Evolutionary conservation across 2,888 invertebrate species (phyloP).

Genomic region (Nasonia oneida): DNA sequence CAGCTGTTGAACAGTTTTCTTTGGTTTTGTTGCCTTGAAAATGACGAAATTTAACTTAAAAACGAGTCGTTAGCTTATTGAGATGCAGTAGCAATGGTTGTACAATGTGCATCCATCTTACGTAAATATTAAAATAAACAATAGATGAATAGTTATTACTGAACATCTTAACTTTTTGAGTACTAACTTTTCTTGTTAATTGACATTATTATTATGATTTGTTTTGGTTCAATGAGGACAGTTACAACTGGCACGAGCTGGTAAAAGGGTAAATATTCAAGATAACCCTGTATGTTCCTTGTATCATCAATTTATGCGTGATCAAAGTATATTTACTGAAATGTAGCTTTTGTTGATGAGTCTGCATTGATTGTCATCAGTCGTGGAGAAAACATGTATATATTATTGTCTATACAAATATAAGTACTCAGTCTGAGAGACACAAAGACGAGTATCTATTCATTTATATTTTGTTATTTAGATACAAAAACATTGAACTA

Average conservation of each 20-base stretch:
- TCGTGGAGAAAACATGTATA: conserved; percentile 37
- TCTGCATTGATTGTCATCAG: conserved; percentile 40
- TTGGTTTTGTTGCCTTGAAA: too few species aligned
- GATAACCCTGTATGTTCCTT: conserved; percentile 69
- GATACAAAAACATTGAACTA: conserved; percentile 9
- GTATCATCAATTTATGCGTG: conserved; percentile 61
- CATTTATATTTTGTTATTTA: neutral
- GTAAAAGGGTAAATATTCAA: conserved; percentile 82
- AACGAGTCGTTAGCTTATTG: too few species aligned
- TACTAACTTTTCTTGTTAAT: conserved; percentile 5
- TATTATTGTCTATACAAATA: conserved; percentile 8
- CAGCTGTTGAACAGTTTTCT: too few species aligned
- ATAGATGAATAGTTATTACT: neutral
- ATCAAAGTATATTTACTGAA: conserved; percentile 41
- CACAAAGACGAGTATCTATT: conserved; percentile 4
- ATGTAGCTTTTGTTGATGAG: conserved; percentile 50
- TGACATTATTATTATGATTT: conserved; percentile 63
- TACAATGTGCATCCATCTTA: neutral
- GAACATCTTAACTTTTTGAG: neutral
- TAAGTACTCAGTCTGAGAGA: conserved; percentile 6
- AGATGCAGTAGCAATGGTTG: neutral
- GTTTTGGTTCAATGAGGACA: conserved; percentile 78
- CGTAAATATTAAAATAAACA: neutral
- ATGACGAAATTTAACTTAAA: too few species aligned
- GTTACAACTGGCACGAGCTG: conserved; percentile 82